Evolutionary conservation across 2,888 invertebrate species (phyloP).

Genomic region (Himalopsyche anomala): DNA sequence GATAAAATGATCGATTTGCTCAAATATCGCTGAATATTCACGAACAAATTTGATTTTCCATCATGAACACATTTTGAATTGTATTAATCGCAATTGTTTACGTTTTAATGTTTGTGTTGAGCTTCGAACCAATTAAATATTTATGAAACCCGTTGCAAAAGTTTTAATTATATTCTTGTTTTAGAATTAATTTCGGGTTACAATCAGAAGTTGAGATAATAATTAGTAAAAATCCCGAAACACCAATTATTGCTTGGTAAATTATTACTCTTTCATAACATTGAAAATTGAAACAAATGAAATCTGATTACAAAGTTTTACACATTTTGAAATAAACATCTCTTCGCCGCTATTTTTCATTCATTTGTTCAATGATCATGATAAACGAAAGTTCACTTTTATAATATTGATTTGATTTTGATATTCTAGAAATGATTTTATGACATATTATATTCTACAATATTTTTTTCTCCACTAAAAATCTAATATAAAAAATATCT

Average conservation of each 20-base stretch:
- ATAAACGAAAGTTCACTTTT: no score
- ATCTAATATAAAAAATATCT: not conserved
- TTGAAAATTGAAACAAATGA: not conserved
- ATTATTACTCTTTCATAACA: not conserved
- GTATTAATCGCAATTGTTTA: slow-evolving; percentile 38
- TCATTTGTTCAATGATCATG: no score
- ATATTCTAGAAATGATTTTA: no score
- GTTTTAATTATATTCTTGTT: slow-evolving; percentile 37
- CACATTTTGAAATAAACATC: no score
- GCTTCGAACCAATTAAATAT: slow-evolving; percentile 32
- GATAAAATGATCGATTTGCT: not conserved
- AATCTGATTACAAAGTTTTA: not conserved
- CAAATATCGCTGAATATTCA: not conserved
- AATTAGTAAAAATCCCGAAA: slow-evolving; percentile 17
- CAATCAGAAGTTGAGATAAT: slow-evolving; percentile 32
- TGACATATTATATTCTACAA: no score
- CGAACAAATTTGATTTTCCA: not conserved
- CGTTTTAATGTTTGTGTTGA: slow-evolving; percentile 31
- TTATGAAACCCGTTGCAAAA: slow-evolving; percentile 33
- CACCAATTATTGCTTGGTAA: not conserved
- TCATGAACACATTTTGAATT: not conserved
- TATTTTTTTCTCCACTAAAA: no score
- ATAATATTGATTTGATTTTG: no score
- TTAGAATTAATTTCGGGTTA: slow-evolving; percentile 34
- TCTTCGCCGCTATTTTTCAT: no score